These are phyloP conservation scores for Macaca fascicularis DNA, from an alignment of 2,113 vertebrate species.

Conservation along the genomic window T2T-MFA8v1.1 NC_088385.1:109319001-109319500, in stretches of 20 bases:
- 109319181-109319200: background rate
- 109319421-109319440: background rate
- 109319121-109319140: background rate
- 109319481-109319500: background rate
- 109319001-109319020: background rate
- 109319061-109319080: background rate
- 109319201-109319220: background rate
- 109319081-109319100: background rate
- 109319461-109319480: background rate
- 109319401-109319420: background rate
- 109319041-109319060: background rate
- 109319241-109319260: background rate
- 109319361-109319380: background rate
- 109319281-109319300: background rate
- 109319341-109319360: background rate
- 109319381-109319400: background rate
- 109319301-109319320: background rate
- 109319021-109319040: background rate
- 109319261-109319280: background rate
- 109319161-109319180: background rate
- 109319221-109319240: background rate
- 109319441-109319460: background rate
- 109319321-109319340: background rate
- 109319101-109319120: background rate
- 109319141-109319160: background rate